These are phyloP conservation scores for Octomys mimax DNA, from an alignment of 2,797 vertebrate species.

Conservation along the genomic window DNA sequence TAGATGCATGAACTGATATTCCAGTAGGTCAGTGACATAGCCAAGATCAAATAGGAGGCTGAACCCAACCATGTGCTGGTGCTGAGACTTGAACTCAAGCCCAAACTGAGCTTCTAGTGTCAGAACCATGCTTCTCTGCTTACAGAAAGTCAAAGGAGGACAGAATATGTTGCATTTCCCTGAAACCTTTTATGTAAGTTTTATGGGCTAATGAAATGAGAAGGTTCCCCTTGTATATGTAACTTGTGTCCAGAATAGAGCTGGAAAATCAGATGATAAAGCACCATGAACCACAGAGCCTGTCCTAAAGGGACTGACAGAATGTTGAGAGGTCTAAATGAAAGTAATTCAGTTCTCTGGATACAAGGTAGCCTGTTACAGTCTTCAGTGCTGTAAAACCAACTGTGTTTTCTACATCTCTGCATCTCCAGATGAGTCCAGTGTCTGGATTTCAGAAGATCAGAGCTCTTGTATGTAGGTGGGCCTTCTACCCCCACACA, in stretches of 20 bases:
- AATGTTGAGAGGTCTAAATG: neutral
- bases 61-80: accelerated
- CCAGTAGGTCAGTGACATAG: neutral
- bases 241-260: neutral
- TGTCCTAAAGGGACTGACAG: neutral
- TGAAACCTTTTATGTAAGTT: neutral
- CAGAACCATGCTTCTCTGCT: neutral
- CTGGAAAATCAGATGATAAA: neutral
- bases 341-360: neutral
- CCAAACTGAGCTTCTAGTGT: neutral
- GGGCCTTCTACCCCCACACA: neutral
- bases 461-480: neutral
- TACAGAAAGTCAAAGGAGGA: neutral
- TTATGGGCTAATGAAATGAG: conserved; percentile 1
- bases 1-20: neutral
- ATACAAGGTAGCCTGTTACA: neutral
- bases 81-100: neutral
- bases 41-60: neutral
- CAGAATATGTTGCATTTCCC: neutral
- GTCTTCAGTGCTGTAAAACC: neutral
- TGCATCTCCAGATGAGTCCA: neutral
- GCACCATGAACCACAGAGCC: neutral
- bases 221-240: neutral
- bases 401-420: neutral
- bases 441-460: neutral